Evolutionary conservation across 2,888 invertebrate species (phyloP).

Genomic region (Diogma glabrata): DNA sequence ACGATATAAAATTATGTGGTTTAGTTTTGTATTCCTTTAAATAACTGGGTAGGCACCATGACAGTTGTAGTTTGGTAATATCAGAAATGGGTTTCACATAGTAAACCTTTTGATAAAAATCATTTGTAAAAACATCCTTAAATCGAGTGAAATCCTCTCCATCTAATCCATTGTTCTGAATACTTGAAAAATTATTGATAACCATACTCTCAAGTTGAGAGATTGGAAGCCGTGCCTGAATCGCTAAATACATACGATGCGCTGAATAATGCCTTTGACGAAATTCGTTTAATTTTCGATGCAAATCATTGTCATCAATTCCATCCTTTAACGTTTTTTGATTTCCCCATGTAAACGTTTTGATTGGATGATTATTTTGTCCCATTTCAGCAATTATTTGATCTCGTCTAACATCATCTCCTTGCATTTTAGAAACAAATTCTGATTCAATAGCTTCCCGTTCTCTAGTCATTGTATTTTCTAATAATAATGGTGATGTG

Average conservation of each 20-base stretch:
- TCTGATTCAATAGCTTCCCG: constrained; percentile 82
- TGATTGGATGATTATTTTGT: constrained; percentile 52
- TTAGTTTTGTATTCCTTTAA: constrained; percentile 30
- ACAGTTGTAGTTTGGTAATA: constrained; percentile 47
- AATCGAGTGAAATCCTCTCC: constrained; percentile 48
- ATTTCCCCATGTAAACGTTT: constrained; percentile 81
- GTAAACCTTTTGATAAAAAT: constrained; percentile 38
- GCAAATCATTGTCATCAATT: constrained; percentile 53
- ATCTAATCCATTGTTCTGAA: constrained; percentile 54
- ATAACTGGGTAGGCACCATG: constrained; percentile 33
- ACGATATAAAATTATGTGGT: constrained; percentile 56
- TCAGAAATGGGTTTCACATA: constrained; percentile 67
- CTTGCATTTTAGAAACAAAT: constrained; percentile 67
- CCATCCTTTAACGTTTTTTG: constrained; percentile 56
- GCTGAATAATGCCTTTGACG: constrained; percentile 70
- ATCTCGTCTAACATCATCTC: constrained; percentile 62
- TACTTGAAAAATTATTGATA: constrained; percentile 50
- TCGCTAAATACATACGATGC: constrained; percentile 75
- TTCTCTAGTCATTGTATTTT: constrained; percentile 76
- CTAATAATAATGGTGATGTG: constrained; percentile 71
- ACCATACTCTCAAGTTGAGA: constrained; percentile 32
- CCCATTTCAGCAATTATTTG: constrained; percentile 60
- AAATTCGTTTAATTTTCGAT: constrained; percentile 61
- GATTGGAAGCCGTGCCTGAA: constrained; percentile 49
- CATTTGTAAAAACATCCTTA: constrained; percentile 28